These are phyloP conservation scores for Gymnarchus niloticus DNA, from an alignment of 2,113 vertebrate species.

Conservation along the genomic window DNA sequence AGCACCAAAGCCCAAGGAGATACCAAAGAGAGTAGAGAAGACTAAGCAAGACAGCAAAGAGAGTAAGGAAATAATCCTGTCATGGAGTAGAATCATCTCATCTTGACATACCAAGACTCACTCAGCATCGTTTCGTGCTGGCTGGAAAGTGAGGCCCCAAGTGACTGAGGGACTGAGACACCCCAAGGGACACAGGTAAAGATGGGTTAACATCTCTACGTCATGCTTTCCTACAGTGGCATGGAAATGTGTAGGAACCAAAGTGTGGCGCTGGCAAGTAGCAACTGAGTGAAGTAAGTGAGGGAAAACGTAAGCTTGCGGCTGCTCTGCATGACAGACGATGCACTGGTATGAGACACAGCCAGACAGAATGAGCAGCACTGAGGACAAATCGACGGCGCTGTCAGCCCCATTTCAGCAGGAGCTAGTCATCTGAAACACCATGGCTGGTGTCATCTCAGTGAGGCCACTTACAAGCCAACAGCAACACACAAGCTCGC, in stretches of 20 bases:
- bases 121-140: conserved; percentile 81
- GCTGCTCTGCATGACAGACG: background rate
- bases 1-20: too few species aligned
- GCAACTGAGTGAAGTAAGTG: background rate
- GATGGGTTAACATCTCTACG: too few species aligned
- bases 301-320: background rate
- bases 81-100: conserved; percentile 43
- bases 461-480: background rate
- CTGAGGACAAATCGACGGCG: conserved; percentile 81
- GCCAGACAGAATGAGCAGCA: conserved; percentile 81
- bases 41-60: too few species aligned
- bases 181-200: conserved; percentile 49
- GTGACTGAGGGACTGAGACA: conserved; percentile 71
- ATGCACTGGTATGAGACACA: conserved; percentile 28
- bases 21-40: too few species aligned
- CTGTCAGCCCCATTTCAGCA: conserved; percentile 73
- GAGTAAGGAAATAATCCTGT: background rate
- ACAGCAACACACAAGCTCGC: background rate
- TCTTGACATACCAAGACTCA: conserved; percentile 82
- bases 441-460: background rate
- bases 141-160: conserved; percentile 61
- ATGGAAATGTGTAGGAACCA: background rate
- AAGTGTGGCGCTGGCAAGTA: background rate
- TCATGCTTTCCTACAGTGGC: too few species aligned
- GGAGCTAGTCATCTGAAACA: conserved; percentile 75